phyloP scores from a whole-genome alignment of 2,888 invertebrate species.

The Orthosia gracilis region DNA sequence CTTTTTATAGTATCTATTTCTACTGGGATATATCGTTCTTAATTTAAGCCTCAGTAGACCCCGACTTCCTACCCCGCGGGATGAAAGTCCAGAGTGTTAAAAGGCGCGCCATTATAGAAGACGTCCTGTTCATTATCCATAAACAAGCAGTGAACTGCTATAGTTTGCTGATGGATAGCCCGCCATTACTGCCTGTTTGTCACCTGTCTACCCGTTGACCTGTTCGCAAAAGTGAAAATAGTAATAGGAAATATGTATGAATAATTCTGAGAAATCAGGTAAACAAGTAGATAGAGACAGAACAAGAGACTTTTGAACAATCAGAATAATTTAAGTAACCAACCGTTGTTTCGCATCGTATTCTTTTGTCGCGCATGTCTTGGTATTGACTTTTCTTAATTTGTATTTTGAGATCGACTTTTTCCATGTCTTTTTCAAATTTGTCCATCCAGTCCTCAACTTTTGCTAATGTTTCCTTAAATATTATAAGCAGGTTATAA shows the following conservation, averaged over 20 bases:
- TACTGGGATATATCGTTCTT: background rate
- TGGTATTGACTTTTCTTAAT: slow-evolving; percentile 80
- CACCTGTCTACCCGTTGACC: background rate
- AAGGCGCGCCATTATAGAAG: background rate
- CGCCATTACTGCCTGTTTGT: background rate
- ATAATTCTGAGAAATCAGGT: background rate
- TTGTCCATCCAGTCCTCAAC: slow-evolving; percentile 84
- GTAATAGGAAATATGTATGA: background rate
- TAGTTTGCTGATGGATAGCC: background rate
- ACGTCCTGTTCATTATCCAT: background rate
- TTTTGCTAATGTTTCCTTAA: slow-evolving; percentile 81
- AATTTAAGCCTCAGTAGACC: background rate
- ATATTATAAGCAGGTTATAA: slow-evolving; percentile 13
- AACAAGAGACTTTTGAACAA: background rate
- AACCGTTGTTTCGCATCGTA: slow-evolving; percentile 75
- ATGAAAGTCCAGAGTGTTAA: background rate
- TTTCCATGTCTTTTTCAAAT: slow-evolving; percentile 84
- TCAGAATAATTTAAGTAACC: background rate
- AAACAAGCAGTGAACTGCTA: background rate
- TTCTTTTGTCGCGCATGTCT: slow-evolving; percentile 72
- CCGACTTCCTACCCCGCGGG: background rate
- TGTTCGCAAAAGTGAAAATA: background rate
- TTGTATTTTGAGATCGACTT: slow-evolving; percentile 82
- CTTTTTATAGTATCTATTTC: too few species aligned
- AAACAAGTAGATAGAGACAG: background rate